A percentile compares a stretch with the other conserved stretches of the same genome.
phyloP scores from a whole-genome alignment of 1,140 invertebrate species.

The Microplitis demolitor region DNA sequence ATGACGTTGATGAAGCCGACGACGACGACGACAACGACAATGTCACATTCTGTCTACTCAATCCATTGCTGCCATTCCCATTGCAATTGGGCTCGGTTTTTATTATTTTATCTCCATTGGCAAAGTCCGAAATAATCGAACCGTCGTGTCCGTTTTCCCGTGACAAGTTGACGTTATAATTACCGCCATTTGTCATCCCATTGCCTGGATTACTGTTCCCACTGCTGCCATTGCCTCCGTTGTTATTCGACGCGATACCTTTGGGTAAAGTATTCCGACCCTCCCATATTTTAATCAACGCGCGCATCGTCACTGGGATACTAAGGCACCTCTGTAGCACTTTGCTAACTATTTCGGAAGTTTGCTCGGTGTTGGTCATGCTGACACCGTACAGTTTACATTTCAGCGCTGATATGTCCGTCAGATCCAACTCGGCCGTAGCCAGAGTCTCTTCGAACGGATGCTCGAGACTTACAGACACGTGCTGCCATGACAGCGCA shows the following conservation, averaged over 20 bases:
- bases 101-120: slow-evolving; percentile 61
- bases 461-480: slow-evolving; percentile 91
- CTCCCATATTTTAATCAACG: slow-evolving; percentile 64
- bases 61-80: slow-evolving; percentile 48
- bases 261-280: slow-evolving; percentile 49
- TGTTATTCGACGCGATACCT: slow-evolving; percentile 51
- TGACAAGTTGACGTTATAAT: slow-evolving; percentile 53
- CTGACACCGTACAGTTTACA: slow-evolving; percentile 68
- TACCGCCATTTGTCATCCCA: slow-evolving; percentile 34
- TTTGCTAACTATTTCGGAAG: slow-evolving; percentile 79
- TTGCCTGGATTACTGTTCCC: neutral
- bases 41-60: slow-evolving; percentile 39
- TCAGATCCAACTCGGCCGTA: slow-evolving; percentile 87
- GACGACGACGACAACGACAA: slow-evolving; percentile 6
- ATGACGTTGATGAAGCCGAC: slow-evolving; percentile 26
- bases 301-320: slow-evolving; percentile 83
- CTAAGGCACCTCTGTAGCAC: slow-evolving; percentile 90
- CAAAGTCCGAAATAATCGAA: slow-evolving; percentile 58
- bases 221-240: slow-evolving; percentile 35
- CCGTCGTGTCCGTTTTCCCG: slow-evolving; percentile 53
- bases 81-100: slow-evolving; percentile 63
- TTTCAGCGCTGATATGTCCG: slow-evolving; percentile 76
- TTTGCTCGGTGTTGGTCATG: slow-evolving; percentile 62
- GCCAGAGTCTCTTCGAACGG: slow-evolving; percentile 90
- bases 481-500: slow-evolving; percentile 84